Conservation (phyloP, 2,113 vertebrate species). For the Nipponia nippon region DNA sequence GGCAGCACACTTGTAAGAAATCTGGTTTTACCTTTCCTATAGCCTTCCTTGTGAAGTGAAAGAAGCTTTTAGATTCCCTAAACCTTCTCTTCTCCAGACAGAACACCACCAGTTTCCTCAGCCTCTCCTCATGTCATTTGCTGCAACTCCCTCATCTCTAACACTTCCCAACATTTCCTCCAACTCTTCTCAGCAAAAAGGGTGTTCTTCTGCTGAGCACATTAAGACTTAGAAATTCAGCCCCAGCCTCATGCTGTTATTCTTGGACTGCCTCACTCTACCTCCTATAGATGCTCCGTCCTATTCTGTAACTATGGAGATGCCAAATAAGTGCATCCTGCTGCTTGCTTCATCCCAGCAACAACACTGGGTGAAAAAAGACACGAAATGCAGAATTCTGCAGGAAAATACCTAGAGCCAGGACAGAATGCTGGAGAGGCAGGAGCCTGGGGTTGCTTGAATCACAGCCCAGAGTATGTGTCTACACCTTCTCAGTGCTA, state of each 20-base stretch:
- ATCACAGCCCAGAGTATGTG: not conserved
- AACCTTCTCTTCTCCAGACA: not conserved
- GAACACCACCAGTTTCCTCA: not conserved
- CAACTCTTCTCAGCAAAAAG: not conserved
- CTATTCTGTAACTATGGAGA: not conserved
- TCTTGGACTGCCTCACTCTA: not conserved
- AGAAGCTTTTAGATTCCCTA: not conserved
- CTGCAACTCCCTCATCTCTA: not conserved
- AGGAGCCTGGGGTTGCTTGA: not conserved
- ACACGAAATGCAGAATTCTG: not conserved
- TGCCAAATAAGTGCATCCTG: not conserved
- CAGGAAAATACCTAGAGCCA: not conserved
- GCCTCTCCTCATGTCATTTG: not conserved
- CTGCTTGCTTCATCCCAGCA: not conserved
- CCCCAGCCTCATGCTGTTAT: not conserved
- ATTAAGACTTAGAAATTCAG: not conserved
- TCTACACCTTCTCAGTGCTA: not conserved
- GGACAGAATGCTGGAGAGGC: not conserved
- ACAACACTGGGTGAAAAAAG: not conserved
- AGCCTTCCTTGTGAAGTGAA: not conserved
- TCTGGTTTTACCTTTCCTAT: not conserved
- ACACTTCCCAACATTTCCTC: not conserved
- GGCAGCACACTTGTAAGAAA: not conserved
- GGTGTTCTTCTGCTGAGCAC: not conserved
- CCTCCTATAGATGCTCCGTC: not conserved